These are phyloP conservation scores for Cerceris ruficornis DNA, from an alignment of 2,888 invertebrate genomes.

Conservation along the genomic window DNA sequence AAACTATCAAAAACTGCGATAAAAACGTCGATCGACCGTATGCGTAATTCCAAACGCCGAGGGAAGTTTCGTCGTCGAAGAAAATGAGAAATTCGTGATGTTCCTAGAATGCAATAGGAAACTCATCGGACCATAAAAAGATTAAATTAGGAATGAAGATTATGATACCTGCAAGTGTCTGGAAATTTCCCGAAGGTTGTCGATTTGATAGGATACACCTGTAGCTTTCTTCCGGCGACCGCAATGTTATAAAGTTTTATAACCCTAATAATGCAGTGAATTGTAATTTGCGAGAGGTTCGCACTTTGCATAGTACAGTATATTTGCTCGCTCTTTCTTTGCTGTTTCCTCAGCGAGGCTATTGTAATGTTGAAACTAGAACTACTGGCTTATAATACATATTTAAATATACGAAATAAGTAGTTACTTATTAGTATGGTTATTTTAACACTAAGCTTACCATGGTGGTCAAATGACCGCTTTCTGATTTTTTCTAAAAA, in stretches of 20 bases:
- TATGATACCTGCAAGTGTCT: neutral
- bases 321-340: too few species aligned
- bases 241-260: neutral
- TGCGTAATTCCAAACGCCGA: neutral
- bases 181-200: neutral
- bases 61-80: neutral
- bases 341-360: too few species aligned
- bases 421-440: too few species aligned
- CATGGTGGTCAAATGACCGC: too few species aligned
- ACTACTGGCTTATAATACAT: too few species aligned
- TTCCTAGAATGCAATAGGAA: neutral
- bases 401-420: too few species aligned
- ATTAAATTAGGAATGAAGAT: slow-evolving; percentile 12
- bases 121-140: slow-evolving; percentile 4
- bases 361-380: too few species aligned
- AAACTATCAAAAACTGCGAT: neutral
- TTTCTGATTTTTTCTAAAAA: too few species aligned
- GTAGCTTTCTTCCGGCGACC: neutral
- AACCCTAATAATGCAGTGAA: too few species aligned
- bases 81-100: neutral
- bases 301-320: too few species aligned
- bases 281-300: too few species aligned
- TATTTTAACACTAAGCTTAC: too few species aligned
- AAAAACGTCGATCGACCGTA: neutral
- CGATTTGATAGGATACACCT: neutral